These are phyloP conservation scores for Amphimedon queenslandica DNA, from an alignment of 37 sponge, comb jelly and placozoan genomes.

Conservation along the genomic window DNA sequence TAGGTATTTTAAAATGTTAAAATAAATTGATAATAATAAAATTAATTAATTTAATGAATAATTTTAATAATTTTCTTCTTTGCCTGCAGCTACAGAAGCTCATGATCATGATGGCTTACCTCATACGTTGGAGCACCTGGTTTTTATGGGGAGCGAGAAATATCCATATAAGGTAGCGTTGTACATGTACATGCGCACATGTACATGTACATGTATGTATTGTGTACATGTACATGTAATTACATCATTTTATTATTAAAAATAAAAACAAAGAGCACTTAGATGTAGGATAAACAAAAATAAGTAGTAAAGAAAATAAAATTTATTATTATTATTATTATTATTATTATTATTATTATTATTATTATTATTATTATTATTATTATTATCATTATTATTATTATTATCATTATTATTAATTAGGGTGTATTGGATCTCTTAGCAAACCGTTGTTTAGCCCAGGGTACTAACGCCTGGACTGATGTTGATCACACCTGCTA, in stretches of 20 bases:
- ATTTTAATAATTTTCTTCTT: background rate
- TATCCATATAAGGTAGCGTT: constrained; percentile 89
- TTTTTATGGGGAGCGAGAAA: constrained; percentile 95
- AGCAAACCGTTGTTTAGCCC: constrained; percentile 88
- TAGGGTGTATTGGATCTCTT: constrained; percentile 91
- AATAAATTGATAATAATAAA: too few species aligned
- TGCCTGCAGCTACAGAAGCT: constrained; percentile 82
- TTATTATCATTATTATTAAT: background rate
- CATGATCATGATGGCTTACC: constrained; percentile 96
- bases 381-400: too few species aligned
- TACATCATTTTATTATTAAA: too few species aligned
- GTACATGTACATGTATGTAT: too few species aligned
- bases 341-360: too few species aligned
- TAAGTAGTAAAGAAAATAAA: too few species aligned
- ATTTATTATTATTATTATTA: too few species aligned
- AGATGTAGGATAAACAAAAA: background rate
- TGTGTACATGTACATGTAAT: too few species aligned
- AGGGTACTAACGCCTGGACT: constrained; percentile 99
- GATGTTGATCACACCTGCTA: constrained; percentile 97
- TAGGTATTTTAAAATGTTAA: too few species aligned
- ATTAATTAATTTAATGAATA: background rate
- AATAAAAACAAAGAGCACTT: background rate
- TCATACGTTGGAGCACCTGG: constrained; percentile 95
- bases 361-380: too few species aligned
- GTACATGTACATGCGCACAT: background rate